phyloP scores from a whole-genome alignment of 2,113 vertebrate species.

The Australoheros scitulus region DNA sequence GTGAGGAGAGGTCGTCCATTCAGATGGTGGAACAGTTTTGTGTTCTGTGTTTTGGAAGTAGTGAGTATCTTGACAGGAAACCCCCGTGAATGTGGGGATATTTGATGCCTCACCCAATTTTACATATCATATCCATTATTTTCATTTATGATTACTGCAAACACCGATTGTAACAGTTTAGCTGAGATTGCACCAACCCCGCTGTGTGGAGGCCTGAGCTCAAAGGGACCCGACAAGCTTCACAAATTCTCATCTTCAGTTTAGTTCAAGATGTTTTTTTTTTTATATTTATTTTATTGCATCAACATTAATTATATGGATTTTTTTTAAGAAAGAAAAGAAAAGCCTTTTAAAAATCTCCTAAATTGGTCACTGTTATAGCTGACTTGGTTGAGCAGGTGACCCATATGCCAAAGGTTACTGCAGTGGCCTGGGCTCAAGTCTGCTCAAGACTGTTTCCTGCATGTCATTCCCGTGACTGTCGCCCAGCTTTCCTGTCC shows the following conservation, averaged over 20 bases:
- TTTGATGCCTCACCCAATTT: conserved; percentile 19
- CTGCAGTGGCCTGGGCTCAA: background rate
- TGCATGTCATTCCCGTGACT: background rate
- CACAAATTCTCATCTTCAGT: background rate
- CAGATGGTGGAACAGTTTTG: background rate
- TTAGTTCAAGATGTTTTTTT: too few relatives aligned
- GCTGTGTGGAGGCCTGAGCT: background rate
- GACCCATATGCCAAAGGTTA: background rate
- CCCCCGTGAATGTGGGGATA: background rate
- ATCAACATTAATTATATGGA: background rate
- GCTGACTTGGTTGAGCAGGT: background rate
- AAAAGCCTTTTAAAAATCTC: background rate
- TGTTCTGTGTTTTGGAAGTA: background rate
- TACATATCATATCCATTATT: background rate
- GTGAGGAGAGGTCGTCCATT: background rate
- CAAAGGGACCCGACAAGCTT: background rate
- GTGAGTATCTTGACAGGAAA: background rate
- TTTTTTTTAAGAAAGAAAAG: background rate
- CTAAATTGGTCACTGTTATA: background rate
- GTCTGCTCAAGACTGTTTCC: background rate
- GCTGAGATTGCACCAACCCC: background rate
- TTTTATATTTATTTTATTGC: too few relatives aligned
- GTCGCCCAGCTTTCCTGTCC: background rate
- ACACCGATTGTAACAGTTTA: background rate
- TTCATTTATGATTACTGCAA: conserved; percentile 26